Evolutionary conservation across 2,888 invertebrate species (phyloP), one percentile per base, ranked within the genome.

Genomic region (Pomacea canaliculata): DNA sequence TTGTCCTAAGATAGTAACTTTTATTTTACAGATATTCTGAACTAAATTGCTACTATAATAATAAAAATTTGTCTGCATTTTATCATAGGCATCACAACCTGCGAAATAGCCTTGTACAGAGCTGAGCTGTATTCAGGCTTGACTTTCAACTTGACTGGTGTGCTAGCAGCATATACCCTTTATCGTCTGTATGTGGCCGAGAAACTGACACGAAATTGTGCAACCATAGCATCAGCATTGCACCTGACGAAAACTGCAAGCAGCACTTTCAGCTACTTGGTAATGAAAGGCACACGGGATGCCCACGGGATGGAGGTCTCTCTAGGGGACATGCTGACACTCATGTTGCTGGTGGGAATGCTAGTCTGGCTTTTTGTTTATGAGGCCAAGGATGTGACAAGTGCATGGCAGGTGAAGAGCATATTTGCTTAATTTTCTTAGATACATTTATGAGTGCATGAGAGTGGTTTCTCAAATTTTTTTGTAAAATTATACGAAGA

Each of bases 121-220:
- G 81, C 82, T n/a, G 77, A 76, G 13, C 81, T 88, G 37, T 87
- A 86, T 77, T 80, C 82, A 23, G 77, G 82, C 63, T 81, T 85
- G 27, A 76, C 84, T 63, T 82, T 86, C n/a, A 80, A 85, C 12
- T 78, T 85, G 51, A 85, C 86, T 8, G 78, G 83, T 19, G 73
- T 83, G 9, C 74, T 82, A 23, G 82, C 85, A 9, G 78, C 83
- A 19, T 88, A 88, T 76, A 83, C 85, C 48, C 70, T 86, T 27
- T 84, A 87, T 71, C 85, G 88, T 70, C 78, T 88, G 68, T 80
- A 85, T 37, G 76, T 83, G n/a, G 83, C 85, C n/a, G 79, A 81
- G 23, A 85, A 84, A 72, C 78, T 86, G 13, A 79, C 82, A 7
- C 72, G 76, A 27, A 69, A 76, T 19, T 63, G 82, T 0, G 84